Percentiles rank a stretch among this genome's conserved stretches.
Evolutionary conservation across 2,797 vertebrate genomes (phyloP).

Genomic region (Pachyuromys duprasi): DNA sequence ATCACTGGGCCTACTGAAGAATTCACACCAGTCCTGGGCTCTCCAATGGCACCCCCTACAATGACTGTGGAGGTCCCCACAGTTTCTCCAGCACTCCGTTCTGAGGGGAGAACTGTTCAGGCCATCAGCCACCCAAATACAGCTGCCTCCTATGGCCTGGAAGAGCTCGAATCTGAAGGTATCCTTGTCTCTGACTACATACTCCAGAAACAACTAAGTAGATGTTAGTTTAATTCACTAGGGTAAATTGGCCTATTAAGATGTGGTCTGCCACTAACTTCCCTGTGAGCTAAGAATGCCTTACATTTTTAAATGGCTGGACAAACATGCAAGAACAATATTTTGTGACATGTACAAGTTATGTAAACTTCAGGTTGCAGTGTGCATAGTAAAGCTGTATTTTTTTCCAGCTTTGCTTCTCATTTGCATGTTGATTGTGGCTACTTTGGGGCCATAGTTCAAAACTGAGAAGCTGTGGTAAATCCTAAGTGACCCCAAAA

Average conservation of each 20-base stretch:
- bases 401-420: not conserved
- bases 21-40: constrained; percentile 23
- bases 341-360: constrained; percentile 37
- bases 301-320: constrained; percentile 33
- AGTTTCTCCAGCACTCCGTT: constrained; percentile 61
- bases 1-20: constrained; percentile 73
- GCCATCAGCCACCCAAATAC: constrained; percentile 79
- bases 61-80: constrained; percentile 71
- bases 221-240: not conserved
- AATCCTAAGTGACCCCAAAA: not conserved
- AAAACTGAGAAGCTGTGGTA: not conserved
- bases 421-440: not conserved
- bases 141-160: constrained; percentile 85
- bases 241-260: not conserved
- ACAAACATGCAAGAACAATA: not conserved
- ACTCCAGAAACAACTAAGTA: constrained; percentile 46
- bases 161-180: constrained; percentile 19
- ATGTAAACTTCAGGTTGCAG: not conserved
- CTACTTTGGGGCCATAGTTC: not conserved
- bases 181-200: not conserved
- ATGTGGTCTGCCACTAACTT: not conserved
- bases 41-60: constrained; percentile 70
- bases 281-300: not conserved
- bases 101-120: constrained; percentile 80
- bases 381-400: not conserved